Conservation (phyloP, 2,797 vertebrate genomes). For the Falco biarmicus region DNA sequence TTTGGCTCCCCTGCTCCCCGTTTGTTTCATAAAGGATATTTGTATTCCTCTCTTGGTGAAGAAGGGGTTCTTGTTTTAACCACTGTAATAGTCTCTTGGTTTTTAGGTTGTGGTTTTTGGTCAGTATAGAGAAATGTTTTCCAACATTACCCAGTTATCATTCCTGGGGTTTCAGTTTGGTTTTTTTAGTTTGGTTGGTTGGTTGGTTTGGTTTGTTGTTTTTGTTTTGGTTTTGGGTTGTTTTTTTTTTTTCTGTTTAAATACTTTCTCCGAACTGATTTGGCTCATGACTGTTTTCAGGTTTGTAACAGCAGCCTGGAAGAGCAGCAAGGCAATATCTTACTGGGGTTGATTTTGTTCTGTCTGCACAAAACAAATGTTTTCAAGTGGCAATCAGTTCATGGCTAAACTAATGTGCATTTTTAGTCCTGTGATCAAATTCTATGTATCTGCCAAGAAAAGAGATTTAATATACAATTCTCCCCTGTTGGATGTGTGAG, state of each 20-base stretch:
- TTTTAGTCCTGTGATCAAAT: slow-evolving; percentile 53
- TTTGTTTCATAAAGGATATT: background rate
- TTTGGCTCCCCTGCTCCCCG: background rate
- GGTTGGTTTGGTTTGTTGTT: background rate
- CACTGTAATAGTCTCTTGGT: background rate
- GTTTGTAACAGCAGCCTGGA: background rate
- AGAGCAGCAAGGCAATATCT: background rate
- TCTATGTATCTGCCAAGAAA: slow-evolving; percentile 48
- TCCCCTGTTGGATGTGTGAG: slow-evolving; percentile 23
- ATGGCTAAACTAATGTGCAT: background rate
- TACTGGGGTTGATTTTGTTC: slow-evolving; percentile 26
- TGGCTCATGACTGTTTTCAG: background rate
- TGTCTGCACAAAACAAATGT: slow-evolving; percentile 35
- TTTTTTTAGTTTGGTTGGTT: background rate
- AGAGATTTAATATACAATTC: background rate
- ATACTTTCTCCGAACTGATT: background rate
- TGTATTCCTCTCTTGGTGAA: background rate
- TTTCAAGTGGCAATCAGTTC: slow-evolving; percentile 47
- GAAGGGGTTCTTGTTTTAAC: background rate
- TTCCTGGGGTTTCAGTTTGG: background rate
- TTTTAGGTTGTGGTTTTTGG: background rate
- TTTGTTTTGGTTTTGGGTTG: background rate
- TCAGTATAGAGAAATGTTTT: background rate
- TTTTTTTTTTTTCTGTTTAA: background rate
- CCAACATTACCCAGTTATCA: background rate